Evolutionary conservation across 2,797 vertebrate species (phyloP), one percentile per base, ranked within the genome.

Genomic region (Onychomys arenicola): DNA sequence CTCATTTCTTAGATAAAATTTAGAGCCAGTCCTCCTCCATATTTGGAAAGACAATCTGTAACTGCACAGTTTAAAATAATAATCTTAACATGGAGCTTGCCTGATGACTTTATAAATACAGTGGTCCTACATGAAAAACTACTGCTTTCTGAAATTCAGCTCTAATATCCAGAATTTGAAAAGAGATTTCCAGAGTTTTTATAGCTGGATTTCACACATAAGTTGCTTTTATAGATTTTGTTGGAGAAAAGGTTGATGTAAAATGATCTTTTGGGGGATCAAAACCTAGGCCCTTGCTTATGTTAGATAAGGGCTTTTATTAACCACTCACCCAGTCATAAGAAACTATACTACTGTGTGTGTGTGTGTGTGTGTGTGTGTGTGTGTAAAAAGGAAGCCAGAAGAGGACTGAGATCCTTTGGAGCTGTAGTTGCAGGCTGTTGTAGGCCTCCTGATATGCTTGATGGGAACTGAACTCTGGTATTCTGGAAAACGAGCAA

Each of bases 1-100:
- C 29, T 46, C 65, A 76, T 94, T 94, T 86, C 77, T 93, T 93
- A 76, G 80, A 34, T 92, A 94, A 88, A 69, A 95, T 89, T 85
- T 90, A 27, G 34, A 69, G 57, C 63, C 43, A 90, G 0, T 81
- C 16, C 43, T 81, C 16, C 43, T 81, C 32, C 52, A 63, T 90
- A 90, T 86, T 93, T 96, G 80, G 76, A 96, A 91, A 81, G 77
- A 32, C 43, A 85, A 6, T 88, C 19, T 61, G 14, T 86, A 46
- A 89, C 23, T 92, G 32, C 6, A 71, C 46, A 81, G 34, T 95
- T 96, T 90, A 80, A 89, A 93, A 52, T 83, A 12, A 14, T 46
- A 95, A 80, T n/a, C 32, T 76, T 90, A 73, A 13, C 67, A 25
- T 95, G 76, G 16, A 29, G 88, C 49, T 84, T 40, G 21, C 85